Percentiles rank a stretch among this genome's conserved stretches.
These are phyloP conservation scores for Eunapius fragilis DNA, from an alignment of 37 sponge, comb jelly and placozoan species.

Conservation along the genomic window DNA sequence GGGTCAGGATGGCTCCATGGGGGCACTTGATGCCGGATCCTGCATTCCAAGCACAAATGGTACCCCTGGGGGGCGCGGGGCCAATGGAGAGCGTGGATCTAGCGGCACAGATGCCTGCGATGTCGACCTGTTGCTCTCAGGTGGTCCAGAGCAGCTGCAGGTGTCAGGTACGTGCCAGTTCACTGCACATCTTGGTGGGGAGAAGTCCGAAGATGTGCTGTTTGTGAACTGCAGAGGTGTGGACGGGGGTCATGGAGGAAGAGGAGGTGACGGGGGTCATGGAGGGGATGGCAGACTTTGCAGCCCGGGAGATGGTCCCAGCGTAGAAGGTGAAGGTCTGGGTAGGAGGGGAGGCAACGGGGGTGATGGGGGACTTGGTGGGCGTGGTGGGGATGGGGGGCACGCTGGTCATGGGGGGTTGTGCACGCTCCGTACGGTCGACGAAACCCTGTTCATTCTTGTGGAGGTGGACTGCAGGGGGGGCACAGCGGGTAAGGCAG, in stretches of 20 bases:
- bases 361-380: conserved; percentile 74
- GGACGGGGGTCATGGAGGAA: conserved; percentile 78
- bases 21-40: conserved; percentile 37
- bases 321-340: conserved; percentile 46
- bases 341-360: conserved; percentile 81
- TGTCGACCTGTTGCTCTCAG: conserved; percentile 45
- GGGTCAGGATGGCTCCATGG: neutral
- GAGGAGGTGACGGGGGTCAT: conserved; percentile 76
- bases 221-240: conserved; percentile 77
- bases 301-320: conserved; percentile 48
- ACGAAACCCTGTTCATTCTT: conserved; percentile 55
- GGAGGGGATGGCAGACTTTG: conserved; percentile 76
- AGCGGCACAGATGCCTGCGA: conserved; percentile 80
- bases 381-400: conserved; percentile 76
- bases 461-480: conserved; percentile 71
- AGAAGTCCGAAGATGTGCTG: conserved; percentile 52
- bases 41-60: conserved; percentile 62
- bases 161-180: conserved; percentile 46
- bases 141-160: conserved; percentile 52
- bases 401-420: conserved; percentile 55
- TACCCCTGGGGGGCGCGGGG: conserved; percentile 61
- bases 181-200: conserved; percentile 65
- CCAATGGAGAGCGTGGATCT: conserved; percentile 38
- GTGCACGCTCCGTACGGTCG: conserved; percentile 44
- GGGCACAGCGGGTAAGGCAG: conserved; percentile 59